Conservation (phyloP, 2,888 invertebrate species). For the Eugnorisma glareosa region DNA sequence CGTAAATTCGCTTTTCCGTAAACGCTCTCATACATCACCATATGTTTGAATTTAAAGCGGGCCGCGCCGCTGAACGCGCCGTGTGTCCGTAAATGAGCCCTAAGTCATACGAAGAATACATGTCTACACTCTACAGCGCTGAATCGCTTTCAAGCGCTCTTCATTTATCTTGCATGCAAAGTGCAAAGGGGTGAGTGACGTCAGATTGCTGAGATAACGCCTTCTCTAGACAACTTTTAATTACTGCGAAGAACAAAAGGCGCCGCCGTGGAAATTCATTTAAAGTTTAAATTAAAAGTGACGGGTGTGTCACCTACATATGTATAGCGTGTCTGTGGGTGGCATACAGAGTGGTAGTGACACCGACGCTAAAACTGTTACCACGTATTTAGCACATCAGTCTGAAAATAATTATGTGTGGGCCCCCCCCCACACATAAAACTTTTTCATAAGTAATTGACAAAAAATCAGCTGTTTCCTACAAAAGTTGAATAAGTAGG, state of each 20-base stretch:
- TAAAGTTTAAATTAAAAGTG: slow-evolving; percentile 61
- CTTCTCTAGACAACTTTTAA: slow-evolving; percentile 59
- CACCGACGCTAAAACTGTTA: background rate
- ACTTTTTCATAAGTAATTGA: no score
- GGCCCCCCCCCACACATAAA: no score
- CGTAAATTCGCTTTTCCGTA: no score
- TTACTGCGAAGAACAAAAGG: slow-evolving; percentile 57
- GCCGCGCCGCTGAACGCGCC: no score
- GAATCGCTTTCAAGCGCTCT: slow-evolving; percentile 38
- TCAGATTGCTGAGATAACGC: slow-evolving; percentile 46
- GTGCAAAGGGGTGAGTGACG: slow-evolving; percentile 38
- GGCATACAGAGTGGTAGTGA: background rate
- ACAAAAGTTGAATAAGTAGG: no score
- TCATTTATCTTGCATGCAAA: slow-evolving; percentile 57
- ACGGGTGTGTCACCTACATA: slow-evolving; percentile 18
- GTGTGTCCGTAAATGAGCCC: no score
- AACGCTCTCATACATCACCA: no score
- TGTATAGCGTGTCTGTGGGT: background rate
- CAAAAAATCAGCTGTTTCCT: no score
- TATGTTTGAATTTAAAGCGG: no score
- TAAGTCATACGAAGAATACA: slow-evolving; percentile 34
- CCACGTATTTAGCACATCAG: background rate
- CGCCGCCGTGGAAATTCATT: slow-evolving; percentile 29
- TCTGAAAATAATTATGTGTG: no score
- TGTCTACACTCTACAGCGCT: slow-evolving; percentile 10